phyloP scores from a whole-genome alignment of 1,140 invertebrate genomes.

The Samia ricini region DNA sequence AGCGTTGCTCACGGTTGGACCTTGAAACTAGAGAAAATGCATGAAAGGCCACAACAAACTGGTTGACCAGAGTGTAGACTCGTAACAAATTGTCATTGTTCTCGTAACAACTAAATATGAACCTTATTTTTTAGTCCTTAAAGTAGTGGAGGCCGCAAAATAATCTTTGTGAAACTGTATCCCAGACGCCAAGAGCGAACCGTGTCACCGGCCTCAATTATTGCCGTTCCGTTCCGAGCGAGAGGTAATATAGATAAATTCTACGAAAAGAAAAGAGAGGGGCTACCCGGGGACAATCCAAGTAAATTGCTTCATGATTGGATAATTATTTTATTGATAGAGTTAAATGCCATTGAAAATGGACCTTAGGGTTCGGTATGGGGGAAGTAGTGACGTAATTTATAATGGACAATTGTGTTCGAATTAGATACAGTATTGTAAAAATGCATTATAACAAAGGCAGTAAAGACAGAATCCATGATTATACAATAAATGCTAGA shows the following conservation, averaged over 20 bases:
- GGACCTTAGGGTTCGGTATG: constrained; percentile 29
- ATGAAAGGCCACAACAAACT: constrained; percentile 38
- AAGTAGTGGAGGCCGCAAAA: constrained; percentile 3
- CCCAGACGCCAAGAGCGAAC: constrained; percentile 33
- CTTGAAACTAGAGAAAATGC: constrained; percentile 45
- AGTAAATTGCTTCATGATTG: constrained; percentile 67
- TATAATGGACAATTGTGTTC: constrained; percentile 19
- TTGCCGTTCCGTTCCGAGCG: constrained; percentile 32
- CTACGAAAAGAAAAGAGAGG: constrained; percentile 24
- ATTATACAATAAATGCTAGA: no score
- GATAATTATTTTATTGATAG: constrained; percentile 74
- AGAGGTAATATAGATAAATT: constrained; percentile 20
- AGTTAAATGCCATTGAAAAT: constrained; percentile 51
- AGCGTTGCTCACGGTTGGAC: constrained; percentile 21
- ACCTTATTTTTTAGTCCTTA: background rate
- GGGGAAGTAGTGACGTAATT: constrained; percentile 33
- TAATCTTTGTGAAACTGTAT: constrained; percentile 21
- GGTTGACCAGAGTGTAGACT: constrained; percentile 32
- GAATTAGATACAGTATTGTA: background rate
- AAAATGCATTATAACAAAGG: background rate
- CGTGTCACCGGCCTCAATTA: constrained; percentile 47
- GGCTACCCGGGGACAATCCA: constrained; percentile 36
- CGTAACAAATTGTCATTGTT: constrained; percentile 15
- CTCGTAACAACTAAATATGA: background rate
- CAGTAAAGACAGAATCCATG: no score